phyloP scores from a whole-genome alignment of 2,888 invertebrate species.

The Clistopyga incitator region DNA sequence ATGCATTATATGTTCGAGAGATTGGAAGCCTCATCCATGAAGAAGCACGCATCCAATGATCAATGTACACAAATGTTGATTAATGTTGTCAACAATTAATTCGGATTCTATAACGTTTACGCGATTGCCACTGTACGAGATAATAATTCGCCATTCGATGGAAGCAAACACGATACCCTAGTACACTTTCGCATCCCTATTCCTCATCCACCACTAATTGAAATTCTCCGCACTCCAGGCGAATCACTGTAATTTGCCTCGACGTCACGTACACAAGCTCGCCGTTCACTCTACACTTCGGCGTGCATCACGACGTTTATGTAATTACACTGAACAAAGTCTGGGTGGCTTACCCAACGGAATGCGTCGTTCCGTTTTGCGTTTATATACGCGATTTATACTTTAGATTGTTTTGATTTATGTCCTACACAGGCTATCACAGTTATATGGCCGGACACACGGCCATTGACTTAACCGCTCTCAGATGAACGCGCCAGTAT shows the following conservation, averaged over 20 bases:
- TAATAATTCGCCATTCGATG: conserved; percentile 45
- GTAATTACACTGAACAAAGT: conserved; percentile 19
- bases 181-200: conserved; percentile 50
- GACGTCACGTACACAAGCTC: conserved; percentile 62
- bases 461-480: not conserved
- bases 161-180: conserved; percentile 56
- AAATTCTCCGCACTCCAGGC: conserved; percentile 60
- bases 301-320: conserved; percentile 33
- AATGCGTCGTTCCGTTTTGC: conserved; percentile 6
- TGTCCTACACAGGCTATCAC: conserved; percentile 6
- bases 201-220: conserved; percentile 46
- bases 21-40: not conserved
- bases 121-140: conserved; percentile 37
- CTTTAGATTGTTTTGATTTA: conserved; percentile 17
- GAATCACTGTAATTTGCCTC: conserved; percentile 66
- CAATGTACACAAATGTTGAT: conserved; percentile 14
- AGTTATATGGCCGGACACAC: conserved; percentile 3
- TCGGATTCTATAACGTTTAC: conserved; percentile 27
- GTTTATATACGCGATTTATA: conserved; percentile 1
- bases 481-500: not conserved
- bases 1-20: not conserved
- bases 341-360: not conserved
- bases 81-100: conserved; percentile 19
- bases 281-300: conserved; percentile 38
- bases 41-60: not conserved